These are phyloP conservation scores for Cairina moschata DNA, from an alignment of 2,113 vertebrate genomes.

Conservation along the genomic window DNA sequence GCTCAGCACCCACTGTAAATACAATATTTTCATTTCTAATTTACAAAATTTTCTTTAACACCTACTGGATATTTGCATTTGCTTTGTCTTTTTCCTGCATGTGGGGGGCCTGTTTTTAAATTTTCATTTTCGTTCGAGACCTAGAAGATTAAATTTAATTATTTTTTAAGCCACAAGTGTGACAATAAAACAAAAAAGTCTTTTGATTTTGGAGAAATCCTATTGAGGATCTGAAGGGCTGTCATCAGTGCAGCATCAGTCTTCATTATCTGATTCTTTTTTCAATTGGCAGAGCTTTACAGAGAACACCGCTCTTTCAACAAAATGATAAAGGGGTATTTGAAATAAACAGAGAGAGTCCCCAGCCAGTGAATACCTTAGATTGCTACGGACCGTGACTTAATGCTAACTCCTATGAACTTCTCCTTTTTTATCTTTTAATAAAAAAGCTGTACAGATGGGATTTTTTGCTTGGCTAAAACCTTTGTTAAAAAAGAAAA, in stretches of 20 bases:
- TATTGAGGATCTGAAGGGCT: slow-evolving; percentile 67
- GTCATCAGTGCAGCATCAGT: slow-evolving; percentile 60
- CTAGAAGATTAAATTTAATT: slow-evolving; percentile 61
- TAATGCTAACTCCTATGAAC: slow-evolving; percentile 72
- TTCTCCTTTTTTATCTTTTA: slow-evolving; percentile 75
- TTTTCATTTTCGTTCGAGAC: slow-evolving; percentile 39
- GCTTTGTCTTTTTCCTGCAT: background rate
- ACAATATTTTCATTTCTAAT: background rate
- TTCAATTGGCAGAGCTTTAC: slow-evolving; percentile 71
- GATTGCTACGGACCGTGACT: slow-evolving; percentile 69
- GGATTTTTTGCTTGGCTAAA: slow-evolving; percentile 56
- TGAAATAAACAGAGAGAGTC: slow-evolving; percentile 74
- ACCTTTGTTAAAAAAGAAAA: slow-evolving; percentile 42
- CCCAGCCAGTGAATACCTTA: slow-evolving; percentile 62
- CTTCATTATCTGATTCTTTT: slow-evolving; percentile 74
- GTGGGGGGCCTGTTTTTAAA: background rate
- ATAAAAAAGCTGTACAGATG: slow-evolving; percentile 67
- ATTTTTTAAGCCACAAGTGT: slow-evolving; percentile 50
- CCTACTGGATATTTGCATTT: slow-evolving; percentile 12
- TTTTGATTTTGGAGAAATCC: slow-evolving; percentile 76
- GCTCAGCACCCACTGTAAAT: background rate
- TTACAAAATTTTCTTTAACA: background rate
- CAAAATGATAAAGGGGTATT: slow-evolving; percentile 72
- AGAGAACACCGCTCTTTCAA: slow-evolving; percentile 71
- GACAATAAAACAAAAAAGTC: slow-evolving; percentile 66